phyloP scores from a whole-genome alignment of 2,113 vertebrate genomes.

The Columba janthina region DNA sequence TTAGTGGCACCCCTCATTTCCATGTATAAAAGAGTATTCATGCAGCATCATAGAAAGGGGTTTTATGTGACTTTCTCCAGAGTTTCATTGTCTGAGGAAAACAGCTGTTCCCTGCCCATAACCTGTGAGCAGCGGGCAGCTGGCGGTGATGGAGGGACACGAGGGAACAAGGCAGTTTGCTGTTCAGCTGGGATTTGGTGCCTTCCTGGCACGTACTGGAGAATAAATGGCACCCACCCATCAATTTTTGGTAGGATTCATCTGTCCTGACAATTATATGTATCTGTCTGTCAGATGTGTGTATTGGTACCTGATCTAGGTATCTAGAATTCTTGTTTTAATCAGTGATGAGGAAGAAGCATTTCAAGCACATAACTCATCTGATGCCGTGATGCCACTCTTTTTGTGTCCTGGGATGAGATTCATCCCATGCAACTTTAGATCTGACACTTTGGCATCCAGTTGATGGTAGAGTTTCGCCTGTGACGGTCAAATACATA shows the following conservation, averaged over 20 bases:
- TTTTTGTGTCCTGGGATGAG: not conserved
- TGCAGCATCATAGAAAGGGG: conserved; percentile 24
- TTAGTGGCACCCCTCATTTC: conserved; percentile 39
- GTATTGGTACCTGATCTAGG: not conserved
- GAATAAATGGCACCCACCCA: not conserved
- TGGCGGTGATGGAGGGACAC: not conserved
- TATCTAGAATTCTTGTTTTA: not conserved
- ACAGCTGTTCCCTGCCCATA: not conserved
- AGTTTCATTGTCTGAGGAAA: conserved; percentile 45
- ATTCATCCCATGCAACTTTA: not conserved
- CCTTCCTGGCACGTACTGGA: not conserved
- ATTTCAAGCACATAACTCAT: not conserved
- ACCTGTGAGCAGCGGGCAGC: not conserved
- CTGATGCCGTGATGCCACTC: not conserved
- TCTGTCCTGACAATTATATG: not conserved
- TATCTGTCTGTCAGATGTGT: not conserved
- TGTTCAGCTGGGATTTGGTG: not conserved
- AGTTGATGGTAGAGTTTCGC: not conserved
- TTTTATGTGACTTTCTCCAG: conserved; percentile 31
- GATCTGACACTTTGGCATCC: not conserved
- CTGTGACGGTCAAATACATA: not conserved
- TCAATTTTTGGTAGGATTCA: not conserved
- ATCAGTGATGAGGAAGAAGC: not conserved
- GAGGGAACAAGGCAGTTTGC: not conserved
- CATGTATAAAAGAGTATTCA: conserved; percentile 53